These are phyloP conservation scores for Micropoecilia bifurca DNA, from an alignment of 2,797 vertebrate species.

Conservation along the genomic window DNA sequence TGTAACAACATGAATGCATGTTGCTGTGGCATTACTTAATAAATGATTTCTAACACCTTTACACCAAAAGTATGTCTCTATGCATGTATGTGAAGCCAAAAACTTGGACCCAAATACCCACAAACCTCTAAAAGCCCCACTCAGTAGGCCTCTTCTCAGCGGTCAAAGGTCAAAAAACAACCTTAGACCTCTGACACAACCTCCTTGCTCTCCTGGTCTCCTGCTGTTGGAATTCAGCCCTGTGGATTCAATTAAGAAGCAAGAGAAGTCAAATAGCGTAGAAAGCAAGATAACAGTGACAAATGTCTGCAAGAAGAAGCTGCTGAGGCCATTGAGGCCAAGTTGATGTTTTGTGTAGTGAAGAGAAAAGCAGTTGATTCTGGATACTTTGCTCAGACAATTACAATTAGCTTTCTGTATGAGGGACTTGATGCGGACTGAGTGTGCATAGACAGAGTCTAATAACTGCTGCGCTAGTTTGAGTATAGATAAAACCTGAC, in stretches of 20 bases:
- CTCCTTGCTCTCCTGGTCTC: slow-evolving; percentile 35
- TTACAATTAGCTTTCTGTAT: not conserved
- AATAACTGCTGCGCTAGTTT: not conserved
- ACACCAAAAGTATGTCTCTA: not conserved
- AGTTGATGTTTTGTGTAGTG: slow-evolving; percentile 30
- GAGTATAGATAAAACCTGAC: not conserved
- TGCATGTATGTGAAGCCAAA: not conserved
- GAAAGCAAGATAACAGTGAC: slow-evolving; percentile 57
- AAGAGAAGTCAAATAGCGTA: slow-evolving; percentile 29
- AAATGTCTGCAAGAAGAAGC: slow-evolving; percentile 47
- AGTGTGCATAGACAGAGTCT: not conserved
- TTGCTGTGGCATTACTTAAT: not conserved
- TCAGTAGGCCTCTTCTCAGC: slow-evolving; percentile 64
- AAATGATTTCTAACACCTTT: not conserved
- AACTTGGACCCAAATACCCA: slow-evolving; percentile 18
- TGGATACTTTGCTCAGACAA: not conserved
- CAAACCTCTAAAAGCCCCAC: slow-evolving; percentile 41
- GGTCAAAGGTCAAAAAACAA: slow-evolving; percentile 61
- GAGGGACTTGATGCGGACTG: not conserved
- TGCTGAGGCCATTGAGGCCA: slow-evolving; percentile 15
- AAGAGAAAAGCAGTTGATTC: slow-evolving; percentile 1
- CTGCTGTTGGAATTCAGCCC: slow-evolving; percentile 71
- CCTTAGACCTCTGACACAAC: slow-evolving; percentile 68
- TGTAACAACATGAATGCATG: not conserved
- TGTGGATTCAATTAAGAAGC: slow-evolving; percentile 72